These are phyloP conservation scores for Gonioctena quinquepunctata DNA, from an alignment of 1,140 invertebrate genomes.

Conservation along the genomic window DNA sequence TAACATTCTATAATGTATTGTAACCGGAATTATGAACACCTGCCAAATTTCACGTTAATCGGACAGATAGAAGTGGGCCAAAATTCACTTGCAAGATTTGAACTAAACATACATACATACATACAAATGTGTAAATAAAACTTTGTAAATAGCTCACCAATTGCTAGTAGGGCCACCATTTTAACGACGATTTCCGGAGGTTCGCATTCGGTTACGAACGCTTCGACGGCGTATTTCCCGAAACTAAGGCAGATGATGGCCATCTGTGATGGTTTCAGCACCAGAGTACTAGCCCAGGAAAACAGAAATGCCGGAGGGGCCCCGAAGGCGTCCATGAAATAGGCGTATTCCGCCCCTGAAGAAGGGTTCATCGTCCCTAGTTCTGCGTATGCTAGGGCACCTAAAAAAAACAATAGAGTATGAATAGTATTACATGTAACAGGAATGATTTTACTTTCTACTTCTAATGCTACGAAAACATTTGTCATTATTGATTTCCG, in stretches of 20 bases:
- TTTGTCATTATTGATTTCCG: too few relatives aligned
- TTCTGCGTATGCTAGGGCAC: constrained; percentile 90
- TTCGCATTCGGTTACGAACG: constrained; percentile 84
- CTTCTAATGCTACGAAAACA: too few relatives aligned
- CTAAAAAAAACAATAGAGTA: constrained; percentile 56
- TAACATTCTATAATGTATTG: too few relatives aligned
- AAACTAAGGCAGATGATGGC: constrained; percentile 93
- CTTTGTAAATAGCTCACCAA: too few relatives aligned
- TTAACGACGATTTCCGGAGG: constrained; percentile 77
- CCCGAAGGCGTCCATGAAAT: constrained; percentile 89
- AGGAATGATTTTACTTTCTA: too few relatives aligned
- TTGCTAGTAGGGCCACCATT: constrained; percentile 77
- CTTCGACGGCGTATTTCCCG: constrained; percentile 91
- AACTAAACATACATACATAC: not conserved
- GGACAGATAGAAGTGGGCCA: too few relatives aligned
- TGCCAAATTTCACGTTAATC: too few relatives aligned
- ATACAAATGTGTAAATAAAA: not conserved
- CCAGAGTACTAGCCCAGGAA: constrained; percentile 85
- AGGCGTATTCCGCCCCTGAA: constrained; percentile 91
- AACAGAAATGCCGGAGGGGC: constrained; percentile 88
- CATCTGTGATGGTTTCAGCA: constrained; percentile 91
- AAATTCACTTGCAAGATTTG: too few relatives aligned
- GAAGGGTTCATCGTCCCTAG: constrained; percentile 92
- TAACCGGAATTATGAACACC: too few relatives aligned
- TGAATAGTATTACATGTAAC: not conserved